Percentiles rank a stretch among this genome's conserved stretches.
Conservation (phyloP, 2,888 invertebrate species). For the Cyrtodaria siliqua region DNA sequence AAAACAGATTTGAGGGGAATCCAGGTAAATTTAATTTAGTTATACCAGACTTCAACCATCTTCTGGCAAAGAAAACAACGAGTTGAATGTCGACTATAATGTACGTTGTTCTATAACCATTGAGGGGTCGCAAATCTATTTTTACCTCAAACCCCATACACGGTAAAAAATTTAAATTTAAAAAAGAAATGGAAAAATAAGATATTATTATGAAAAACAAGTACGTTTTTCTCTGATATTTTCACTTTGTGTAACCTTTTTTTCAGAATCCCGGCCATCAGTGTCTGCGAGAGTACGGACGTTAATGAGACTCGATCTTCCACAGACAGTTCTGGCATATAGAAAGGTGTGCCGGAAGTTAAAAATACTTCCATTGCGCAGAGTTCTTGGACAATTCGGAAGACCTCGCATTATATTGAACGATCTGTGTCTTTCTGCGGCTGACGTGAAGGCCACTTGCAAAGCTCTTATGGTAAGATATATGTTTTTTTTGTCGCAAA, state of each 20-base stretch:
- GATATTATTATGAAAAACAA: too few relatives aligned
- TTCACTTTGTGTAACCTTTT: neutral
- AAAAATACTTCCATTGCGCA: constrained; percentile 64
- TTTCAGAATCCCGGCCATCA: neutral
- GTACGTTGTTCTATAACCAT: too few relatives aligned
- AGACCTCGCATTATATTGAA: constrained; percentile 59
- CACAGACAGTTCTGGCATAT: constrained; percentile 50
- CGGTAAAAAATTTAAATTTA: too few relatives aligned
- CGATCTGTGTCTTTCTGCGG: constrained; percentile 62
- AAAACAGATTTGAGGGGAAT: too few relatives aligned
- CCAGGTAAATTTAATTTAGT: too few relatives aligned
- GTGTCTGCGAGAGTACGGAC: constrained; percentile 21
- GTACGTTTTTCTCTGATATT: neutral
- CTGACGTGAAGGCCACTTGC: constrained; percentile 69
- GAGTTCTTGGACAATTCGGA: constrained; percentile 67
- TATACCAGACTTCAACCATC: too few relatives aligned
- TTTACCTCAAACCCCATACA: too few relatives aligned
- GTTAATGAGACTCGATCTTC: constrained; percentile 22
- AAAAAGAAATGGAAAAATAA: too few relatives aligned
- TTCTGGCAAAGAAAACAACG: too few relatives aligned
- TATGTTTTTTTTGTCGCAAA: constrained; percentile 44
- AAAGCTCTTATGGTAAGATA: constrained; percentile 66
- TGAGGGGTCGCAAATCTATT: too few relatives aligned
- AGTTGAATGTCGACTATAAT: too few relatives aligned
- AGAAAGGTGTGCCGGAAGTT: constrained; percentile 57